Percentiles rank a stretch among this genome's conserved stretches.
phyloP scores from a whole-genome alignment of 2,797 vertebrate genomes.

The Syngnathus acus region DNA sequence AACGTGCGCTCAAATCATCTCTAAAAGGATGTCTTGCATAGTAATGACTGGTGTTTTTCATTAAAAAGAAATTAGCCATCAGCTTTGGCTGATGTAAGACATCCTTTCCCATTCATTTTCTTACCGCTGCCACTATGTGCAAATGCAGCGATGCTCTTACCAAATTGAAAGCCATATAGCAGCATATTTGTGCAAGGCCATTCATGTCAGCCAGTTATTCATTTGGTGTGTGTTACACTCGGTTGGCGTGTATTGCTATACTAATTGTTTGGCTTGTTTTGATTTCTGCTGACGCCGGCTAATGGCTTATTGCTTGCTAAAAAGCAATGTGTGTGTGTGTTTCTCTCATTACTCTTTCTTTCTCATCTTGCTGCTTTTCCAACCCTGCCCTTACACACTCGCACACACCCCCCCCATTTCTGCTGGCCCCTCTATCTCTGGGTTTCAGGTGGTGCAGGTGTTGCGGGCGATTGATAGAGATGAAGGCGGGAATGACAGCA shows the following conservation, averaged over 20 bases:
- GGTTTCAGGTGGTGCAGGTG: conserved; percentile 83
- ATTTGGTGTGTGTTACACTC: conserved; percentile 31
- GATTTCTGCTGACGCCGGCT: conserved; percentile 41
- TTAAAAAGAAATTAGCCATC: conserved; percentile 47
- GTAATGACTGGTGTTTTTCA: conserved; percentile 35
- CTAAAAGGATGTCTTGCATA: conserved; percentile 27
- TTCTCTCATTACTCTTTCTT: conserved; percentile 27
- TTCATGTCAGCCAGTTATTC: conserved; percentile 24
- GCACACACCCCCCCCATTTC: conserved; percentile 11
- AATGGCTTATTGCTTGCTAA: conserved; percentile 45
- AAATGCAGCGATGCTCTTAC: conserved; percentile 17
- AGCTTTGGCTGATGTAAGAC: conserved; percentile 28
- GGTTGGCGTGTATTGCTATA: conserved; percentile 23
- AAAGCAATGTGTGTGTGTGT: conserved; percentile 30
- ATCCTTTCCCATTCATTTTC: conserved; percentile 45
- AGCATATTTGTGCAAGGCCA: conserved; percentile 17
- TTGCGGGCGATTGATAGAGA: conserved; percentile 84
- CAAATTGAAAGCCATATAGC: conserved; percentile 35
- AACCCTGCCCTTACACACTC: background rate
- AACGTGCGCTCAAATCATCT: background rate
- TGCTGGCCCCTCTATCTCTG: conserved; percentile 47
- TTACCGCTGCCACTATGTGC: conserved; percentile 25
- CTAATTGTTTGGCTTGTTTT: conserved; percentile 57
- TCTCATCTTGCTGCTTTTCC: background rate
- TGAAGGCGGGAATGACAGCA: conserved; percentile 78